Conservation (phyloP, 2,797 vertebrate species). For the Aldrovandia affinis region DNA sequence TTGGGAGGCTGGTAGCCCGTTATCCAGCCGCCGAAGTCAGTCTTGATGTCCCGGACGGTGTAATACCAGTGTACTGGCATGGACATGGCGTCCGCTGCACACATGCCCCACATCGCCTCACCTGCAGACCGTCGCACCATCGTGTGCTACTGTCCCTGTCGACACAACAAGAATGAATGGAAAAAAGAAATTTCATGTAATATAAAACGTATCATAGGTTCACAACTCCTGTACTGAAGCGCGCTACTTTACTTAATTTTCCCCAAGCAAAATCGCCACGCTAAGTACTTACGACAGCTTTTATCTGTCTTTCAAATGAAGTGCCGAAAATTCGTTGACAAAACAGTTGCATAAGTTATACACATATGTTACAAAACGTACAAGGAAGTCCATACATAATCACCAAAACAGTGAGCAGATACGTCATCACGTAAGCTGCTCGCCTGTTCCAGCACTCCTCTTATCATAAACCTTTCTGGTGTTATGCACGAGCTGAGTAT, state of each 20-base stretch:
- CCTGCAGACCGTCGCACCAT: conserved; percentile 46
- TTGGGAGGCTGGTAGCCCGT: conserved; percentile 46
- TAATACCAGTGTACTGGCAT: conserved; percentile 77
- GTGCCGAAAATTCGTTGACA: neutral
- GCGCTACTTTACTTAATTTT: neutral
- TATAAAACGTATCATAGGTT: neutral
- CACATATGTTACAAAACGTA: conserved; percentile 55
- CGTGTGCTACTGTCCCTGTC: neutral
- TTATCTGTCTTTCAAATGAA: neutral
- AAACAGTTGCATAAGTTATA: conserved; percentile 45
- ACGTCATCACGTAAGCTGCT: no score
- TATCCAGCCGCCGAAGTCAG: conserved; percentile 67
- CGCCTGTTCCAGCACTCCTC: neutral
- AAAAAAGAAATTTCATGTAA: neutral
- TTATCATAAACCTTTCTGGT: neutral
- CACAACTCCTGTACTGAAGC: neutral
- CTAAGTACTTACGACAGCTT: no score
- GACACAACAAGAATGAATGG: neutral
- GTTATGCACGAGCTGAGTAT: neutral
- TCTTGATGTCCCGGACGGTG: conserved; percentile 56
- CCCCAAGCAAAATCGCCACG: neutral
- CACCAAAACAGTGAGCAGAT: neutral
- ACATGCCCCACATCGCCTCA: conserved; percentile 67
- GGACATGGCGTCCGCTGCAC: conserved; percentile 65
- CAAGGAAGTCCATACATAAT: conserved; percentile 44